Base-by-base conservation (phyloP, 2,113 vertebrate species). In the Pygoscelis antarcticus region DNA sequence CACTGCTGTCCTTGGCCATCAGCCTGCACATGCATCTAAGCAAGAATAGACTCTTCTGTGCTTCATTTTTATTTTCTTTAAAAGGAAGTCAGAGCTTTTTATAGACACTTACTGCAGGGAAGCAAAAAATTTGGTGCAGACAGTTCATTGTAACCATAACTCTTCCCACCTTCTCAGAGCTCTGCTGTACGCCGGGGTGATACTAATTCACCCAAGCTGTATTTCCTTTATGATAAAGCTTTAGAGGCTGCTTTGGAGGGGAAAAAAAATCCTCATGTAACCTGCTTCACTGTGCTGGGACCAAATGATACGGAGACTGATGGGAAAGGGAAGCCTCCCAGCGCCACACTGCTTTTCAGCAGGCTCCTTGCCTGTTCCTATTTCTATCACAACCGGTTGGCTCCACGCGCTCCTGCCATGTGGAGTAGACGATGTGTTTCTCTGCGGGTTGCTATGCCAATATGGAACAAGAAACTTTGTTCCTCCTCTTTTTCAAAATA, bases 11-110 rank as follows among this genome's bases (percentile, higher is more conserved):
- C 47, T 90, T 95, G 85, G 71, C 86, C 55, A 83, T 78, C 55
- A 71, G 74, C 87, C 85, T 95, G 64, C 30, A 32, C 38, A 74
- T 66, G 52, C 74, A 65, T 84, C 75, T 86, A 80, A 61, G 70
- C 22, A 75, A 81, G 64, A 92, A 12, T 18, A 88, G 90, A 38
- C 38, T 42, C 9, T 68, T 62, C 46, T 64, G 30, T 66, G 54
- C 54, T 90, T 93, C 3, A 6, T 79, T 92, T 95, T 89, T 71
- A 55, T 94, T 95, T 87, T 70, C 86, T 76, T 87, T 89, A 36
- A 71, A 87, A 89, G 77, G 72, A 87, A 90, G 54, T 84, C 26
- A 75, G 49, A 76, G 9, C 22, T 81, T 84, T 93, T 92, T 89
- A 64, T 75, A 75, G 51, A 51, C 25, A 9, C 7, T 85, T 93